Evolutionary conservation across 2,888 invertebrate species (phyloP).

Genomic region (Acleris literana): DNA sequence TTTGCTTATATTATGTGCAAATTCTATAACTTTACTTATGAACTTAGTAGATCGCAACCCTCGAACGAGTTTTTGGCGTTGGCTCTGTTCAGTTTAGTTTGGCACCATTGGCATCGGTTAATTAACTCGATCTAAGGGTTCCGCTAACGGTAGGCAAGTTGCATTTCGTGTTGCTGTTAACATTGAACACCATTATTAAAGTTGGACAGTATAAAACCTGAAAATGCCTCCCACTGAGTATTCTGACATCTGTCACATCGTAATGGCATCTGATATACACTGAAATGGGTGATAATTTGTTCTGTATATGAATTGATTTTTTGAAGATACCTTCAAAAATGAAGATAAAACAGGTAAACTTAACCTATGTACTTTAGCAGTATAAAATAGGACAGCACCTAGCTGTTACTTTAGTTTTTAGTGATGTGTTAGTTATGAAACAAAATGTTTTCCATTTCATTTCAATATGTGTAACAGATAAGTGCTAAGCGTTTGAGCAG

Average conservation of each 20-base stretch:
- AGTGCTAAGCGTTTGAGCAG: no score
- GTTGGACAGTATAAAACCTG: constrained; percentile 3
- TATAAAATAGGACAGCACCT: no score
- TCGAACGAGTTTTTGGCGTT: constrained; percentile 20
- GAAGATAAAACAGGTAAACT: not conserved
- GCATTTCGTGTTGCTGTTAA: constrained; percentile 13
- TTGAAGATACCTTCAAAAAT: not conserved
- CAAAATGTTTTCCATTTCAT: no score
- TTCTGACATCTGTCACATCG: constrained; percentile 20
- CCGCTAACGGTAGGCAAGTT: constrained; percentile 5
- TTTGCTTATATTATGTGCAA: constrained; percentile 39
- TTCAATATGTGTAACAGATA: no score
- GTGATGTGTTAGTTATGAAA: no score
- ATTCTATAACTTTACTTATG: constrained; percentile 22
- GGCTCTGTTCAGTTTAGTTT: constrained; percentile 21
- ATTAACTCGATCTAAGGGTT: constrained; percentile 11
- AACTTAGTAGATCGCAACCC: constrained; percentile 14
- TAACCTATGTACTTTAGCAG: constrained; percentile 1
- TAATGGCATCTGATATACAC: no score
- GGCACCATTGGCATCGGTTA: constrained; percentile 25
- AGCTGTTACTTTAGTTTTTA: no score
- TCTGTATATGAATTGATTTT: not conserved
- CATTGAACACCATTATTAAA: not conserved
- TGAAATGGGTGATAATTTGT: not conserved
- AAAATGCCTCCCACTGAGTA: constrained; percentile 19